phyloP scores from a whole-genome alignment of 2,888 invertebrate species.

The Leucania comma region DNA sequence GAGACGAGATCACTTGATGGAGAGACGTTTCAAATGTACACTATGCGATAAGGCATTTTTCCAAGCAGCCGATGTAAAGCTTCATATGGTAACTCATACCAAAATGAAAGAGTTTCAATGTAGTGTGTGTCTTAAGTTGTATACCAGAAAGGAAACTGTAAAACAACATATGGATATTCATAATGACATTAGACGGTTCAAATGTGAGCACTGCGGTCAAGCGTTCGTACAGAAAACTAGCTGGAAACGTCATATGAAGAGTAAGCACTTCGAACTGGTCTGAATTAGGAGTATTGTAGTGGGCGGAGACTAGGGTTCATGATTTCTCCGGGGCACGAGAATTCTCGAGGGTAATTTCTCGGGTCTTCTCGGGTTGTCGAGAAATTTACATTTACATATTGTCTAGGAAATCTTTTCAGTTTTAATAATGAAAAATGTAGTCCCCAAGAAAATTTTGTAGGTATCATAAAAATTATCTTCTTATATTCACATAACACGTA shows the following conservation, averaged over 20 bases:
- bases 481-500: too few species aligned
- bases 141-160: conserved; percentile 66
- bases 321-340: too few species aligned
- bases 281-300: conserved; percentile 3
- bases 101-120: conserved; percentile 77
- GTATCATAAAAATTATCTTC: too few species aligned
- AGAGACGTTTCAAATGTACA: conserved; percentile 58
- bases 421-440: too few species aligned
- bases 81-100: conserved; percentile 70
- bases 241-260: conserved; percentile 69
- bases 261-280: conserved; percentile 27
- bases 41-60: conserved; percentile 54
- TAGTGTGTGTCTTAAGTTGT: conserved; percentile 76
- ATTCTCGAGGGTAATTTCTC: too few species aligned
- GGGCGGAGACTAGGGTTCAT: too few species aligned
- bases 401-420: too few species aligned
- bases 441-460: too few species aligned
- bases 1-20: conserved; percentile 74
- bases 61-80: conserved; percentile 69
- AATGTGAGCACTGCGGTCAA: conserved; percentile 67
- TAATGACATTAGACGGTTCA: conserved; percentile 65
- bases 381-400: too few species aligned
- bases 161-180: conserved; percentile 73
- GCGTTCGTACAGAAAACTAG: conserved; percentile 75
- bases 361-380: too few species aligned